Evolutionary conservation across 2,888 invertebrate species (phyloP), one percentile per base, ranked within the genome.

Genomic region (Lydus trimaculatus): DNA sequence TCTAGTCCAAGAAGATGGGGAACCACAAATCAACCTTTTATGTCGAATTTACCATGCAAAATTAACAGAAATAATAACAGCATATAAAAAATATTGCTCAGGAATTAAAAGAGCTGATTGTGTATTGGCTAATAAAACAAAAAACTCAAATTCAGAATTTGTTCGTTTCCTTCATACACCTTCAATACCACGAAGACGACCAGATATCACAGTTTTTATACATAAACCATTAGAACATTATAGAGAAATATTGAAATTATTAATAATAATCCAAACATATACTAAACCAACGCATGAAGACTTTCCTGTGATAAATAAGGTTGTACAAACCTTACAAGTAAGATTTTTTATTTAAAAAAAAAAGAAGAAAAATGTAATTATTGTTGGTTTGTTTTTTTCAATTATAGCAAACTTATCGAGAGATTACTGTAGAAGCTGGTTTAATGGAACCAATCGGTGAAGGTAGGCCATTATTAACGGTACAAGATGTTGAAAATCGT

Each of bases 61-160:
- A 85, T 89, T 93, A 70, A 89, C 90, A 74, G 90, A 90, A 78
- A 91, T 94, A 78, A 92, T 91, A 80, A 90, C 91, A 62, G 91
- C 93, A 61, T 95, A 95, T 84, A 91, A 92, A 83, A 91, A 92
- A 80, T 95, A 95, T 85, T 92, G 94, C 82, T 90, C 92, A 77
- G 95, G 95, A 71, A 89, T 95, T 72, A 94, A 95, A 82, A 89
- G 93, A 81, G 94, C 95, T 61, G 95, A 95, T 81, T 95, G 94
- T 82, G 91, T 95, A 62, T 87, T 95, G 85, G 94, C 91, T 13
- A 92, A 92, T 81, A 91, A 91, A 81, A 90, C 91, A 56, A 89
- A 91, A 80, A 91, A 92, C 79, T 89, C 90, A 66, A 94, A 93
- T 78, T 90, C 93, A 13, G 92, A 93, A 31, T 95, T 96, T 83